Conservation (phyloP, 2,888 invertebrate species). For the Clistopyga incitator region DNA sequence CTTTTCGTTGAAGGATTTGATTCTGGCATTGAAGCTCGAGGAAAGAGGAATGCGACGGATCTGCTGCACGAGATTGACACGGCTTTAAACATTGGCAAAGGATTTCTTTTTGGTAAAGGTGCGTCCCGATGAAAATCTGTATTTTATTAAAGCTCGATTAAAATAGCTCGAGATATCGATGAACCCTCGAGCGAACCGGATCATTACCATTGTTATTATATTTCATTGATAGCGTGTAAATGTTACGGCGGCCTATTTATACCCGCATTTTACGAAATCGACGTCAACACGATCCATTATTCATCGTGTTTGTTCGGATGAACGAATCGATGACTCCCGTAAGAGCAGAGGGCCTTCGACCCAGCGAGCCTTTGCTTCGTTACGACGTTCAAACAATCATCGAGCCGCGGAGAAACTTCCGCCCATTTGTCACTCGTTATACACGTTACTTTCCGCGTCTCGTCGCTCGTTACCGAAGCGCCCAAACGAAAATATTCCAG, state of each 20-base stretch:
- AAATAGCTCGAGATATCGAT: conserved; percentile 6
- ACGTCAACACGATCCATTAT: neutral
- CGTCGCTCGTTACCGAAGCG: conserved; percentile 52
- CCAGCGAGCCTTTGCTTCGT: conserved; percentile 1
- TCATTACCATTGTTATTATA: neutral
- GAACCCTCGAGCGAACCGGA: neutral
- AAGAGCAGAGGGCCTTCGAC: neutral
- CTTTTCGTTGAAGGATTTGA: conserved; percentile 76
- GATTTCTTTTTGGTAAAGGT: conserved; percentile 87
- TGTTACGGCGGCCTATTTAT: neutral
- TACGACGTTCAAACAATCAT: conserved; percentile 11
- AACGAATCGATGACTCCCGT: conserved; percentile 7
- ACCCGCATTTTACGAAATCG: conserved; percentile 7
- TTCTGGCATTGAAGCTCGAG: conserved; percentile 73
- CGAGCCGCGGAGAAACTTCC: conserved; percentile 42
- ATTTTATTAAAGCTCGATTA: conserved; percentile 33
- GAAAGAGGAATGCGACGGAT: conserved; percentile 75
- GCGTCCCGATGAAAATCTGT: conserved; percentile 72
- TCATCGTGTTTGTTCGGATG: neutral
- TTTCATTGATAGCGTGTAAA: neutral
- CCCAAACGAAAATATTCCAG: conserved; percentile 44
- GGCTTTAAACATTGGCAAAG: conserved; percentile 86
- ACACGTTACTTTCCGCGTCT: conserved; percentile 58
- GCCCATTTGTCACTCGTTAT: conserved; percentile 60
- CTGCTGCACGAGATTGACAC: conserved; percentile 89